These are phyloP conservation scores for Camponotus pennsylvanicus DNA, from an alignment of 1,140 invertebrate genomes.

Conservation along the genomic window DNA sequence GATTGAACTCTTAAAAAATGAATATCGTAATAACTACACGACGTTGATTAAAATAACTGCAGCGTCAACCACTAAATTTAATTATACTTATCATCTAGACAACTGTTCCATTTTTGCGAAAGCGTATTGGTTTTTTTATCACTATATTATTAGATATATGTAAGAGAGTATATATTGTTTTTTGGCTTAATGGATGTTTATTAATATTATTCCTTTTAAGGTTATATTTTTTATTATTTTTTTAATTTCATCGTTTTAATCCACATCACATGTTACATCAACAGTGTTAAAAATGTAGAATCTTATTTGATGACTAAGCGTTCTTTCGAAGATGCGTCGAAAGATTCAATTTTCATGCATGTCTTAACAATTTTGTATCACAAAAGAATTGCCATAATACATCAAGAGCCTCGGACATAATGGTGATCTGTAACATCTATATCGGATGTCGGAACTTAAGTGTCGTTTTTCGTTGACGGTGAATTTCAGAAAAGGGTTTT, in stretches of 20 bases:
- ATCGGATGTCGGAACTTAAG: neutral
- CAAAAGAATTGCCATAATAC: constrained; percentile 31
- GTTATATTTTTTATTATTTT: neutral
- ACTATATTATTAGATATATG: no score
- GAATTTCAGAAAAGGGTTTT: constrained; percentile 66
- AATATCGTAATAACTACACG: neutral
- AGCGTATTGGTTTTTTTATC: no score
- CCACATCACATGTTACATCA: neutral
- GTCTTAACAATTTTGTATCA: neutral
- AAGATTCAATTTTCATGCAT: constrained; percentile 31
- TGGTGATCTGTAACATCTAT: neutral
- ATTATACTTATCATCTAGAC: neutral
- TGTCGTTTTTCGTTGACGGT: constrained; percentile 4
- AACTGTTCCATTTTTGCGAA: neutral
- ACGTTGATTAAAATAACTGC: neutral
- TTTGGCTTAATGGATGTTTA: neutral
- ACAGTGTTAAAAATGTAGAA: neutral
- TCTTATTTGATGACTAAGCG: neutral
- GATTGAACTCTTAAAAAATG: neutral
- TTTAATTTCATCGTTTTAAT: neutral
- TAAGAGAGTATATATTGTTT: neutral
- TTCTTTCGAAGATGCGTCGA: neutral
- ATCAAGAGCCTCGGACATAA: neutral
- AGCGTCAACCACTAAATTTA: neutral
- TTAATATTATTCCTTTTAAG: neutral